A percentile compares a stretch with the other conserved stretches of the same genome.
Evolutionary conservation across 2,113 vertebrate species (phyloP).

Genomic region (Bubo bubo): DNA sequence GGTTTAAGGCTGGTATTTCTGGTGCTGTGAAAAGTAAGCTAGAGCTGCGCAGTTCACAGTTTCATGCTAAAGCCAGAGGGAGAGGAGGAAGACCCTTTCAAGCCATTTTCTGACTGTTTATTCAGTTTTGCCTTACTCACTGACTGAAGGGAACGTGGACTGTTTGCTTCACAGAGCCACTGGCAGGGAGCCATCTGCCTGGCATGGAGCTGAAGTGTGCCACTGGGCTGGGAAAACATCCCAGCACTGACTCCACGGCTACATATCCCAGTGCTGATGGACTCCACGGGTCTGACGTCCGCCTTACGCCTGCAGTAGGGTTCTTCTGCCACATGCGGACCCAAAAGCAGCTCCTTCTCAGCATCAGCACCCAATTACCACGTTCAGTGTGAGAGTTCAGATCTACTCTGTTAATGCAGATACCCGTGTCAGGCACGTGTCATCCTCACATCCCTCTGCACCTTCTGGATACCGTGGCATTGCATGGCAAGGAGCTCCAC

Average conservation of each 20-base stretch:
- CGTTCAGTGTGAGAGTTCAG: not conserved
- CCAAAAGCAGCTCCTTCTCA: not conserved
- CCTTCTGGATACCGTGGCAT: not conserved
- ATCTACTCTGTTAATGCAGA: not conserved
- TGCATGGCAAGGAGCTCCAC: not conserved
- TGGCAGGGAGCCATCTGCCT: not conserved
- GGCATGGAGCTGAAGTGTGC: not conserved
- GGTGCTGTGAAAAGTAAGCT: not conserved
- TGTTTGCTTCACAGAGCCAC: not conserved
- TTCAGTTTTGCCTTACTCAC: not conserved
- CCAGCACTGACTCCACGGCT: too few species aligned
- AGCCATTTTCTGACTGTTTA: not conserved
- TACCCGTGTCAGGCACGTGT: rapidly evolving
- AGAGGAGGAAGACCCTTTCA: not conserved
- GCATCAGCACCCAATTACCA: not conserved
- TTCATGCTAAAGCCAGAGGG: not conserved
- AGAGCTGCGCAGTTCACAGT: not conserved
- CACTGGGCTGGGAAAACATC: not conserved
- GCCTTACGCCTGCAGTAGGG: not conserved
- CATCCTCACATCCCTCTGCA: not conserved
- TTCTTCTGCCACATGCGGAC: rapidly evolving
- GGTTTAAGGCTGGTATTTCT: not conserved
- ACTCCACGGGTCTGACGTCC: rapidly evolving
- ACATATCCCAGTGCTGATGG: too few species aligned
- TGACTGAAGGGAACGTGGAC: not conserved